Conservation (phyloP, 2,888 invertebrate species). For the Sphecodes monilicornis region DNA sequence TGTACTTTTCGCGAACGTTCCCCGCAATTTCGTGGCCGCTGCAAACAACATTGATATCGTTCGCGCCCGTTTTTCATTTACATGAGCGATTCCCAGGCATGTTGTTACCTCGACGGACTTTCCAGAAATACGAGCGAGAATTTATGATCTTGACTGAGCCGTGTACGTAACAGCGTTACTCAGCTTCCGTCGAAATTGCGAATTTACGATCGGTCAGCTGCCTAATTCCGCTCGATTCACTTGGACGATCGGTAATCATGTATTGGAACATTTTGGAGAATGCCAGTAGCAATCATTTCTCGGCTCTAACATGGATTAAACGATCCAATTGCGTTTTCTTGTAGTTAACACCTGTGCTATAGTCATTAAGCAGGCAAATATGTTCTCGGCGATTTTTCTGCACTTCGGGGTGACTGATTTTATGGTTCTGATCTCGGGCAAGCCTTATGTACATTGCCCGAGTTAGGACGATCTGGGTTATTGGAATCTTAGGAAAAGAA, state of each 20-base stretch:
- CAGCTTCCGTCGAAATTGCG: background rate
- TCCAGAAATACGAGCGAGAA: background rate
- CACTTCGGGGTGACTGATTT: background rate
- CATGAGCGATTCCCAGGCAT: conserved; percentile 13
- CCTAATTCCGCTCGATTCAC: background rate
- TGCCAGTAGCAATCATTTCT: background rate
- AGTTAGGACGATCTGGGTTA: background rate
- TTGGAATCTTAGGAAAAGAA: background rate
- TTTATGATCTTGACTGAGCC: background rate
- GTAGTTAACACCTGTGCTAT: background rate
- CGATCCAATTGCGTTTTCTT: background rate
- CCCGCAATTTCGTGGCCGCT: conserved; percentile 41
- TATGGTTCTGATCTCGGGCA: background rate
- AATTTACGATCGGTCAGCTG: conserved; percentile 11
- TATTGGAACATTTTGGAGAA: background rate
- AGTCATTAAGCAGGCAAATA: background rate
- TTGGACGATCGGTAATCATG: background rate
- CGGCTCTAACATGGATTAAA: background rate
- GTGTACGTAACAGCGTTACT: background rate
- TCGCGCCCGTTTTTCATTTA: conserved; percentile 37
- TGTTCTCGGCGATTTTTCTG: background rate
- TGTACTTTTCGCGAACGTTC: conserved; percentile 53
- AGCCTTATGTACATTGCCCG: background rate
- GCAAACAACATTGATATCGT: conserved; percentile 27
- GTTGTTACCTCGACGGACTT: conserved; percentile 19